Evolutionary conservation across 2,888 invertebrate genomes (phyloP).

Genomic region (Tillus elongatus): DNA sequence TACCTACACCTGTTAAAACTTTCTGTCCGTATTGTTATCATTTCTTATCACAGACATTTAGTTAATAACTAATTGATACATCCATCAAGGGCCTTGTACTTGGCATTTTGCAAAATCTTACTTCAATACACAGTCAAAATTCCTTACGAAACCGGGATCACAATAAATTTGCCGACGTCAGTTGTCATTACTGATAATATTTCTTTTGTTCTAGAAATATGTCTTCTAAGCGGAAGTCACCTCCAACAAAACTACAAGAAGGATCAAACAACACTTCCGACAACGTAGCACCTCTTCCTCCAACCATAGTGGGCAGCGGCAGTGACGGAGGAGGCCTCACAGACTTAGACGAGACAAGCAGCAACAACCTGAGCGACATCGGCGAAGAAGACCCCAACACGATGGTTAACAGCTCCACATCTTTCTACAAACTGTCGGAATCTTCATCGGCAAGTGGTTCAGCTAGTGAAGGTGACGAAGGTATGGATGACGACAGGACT

Average conservation of each 20-base stretch:
- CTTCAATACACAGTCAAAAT: too few relatives aligned
- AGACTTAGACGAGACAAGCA: constrained; percentile 49
- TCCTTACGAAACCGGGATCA: too few relatives aligned
- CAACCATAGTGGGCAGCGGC: constrained; percentile 40
- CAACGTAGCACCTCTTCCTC: constrained; percentile 33
- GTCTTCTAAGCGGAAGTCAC: constrained; percentile 96
- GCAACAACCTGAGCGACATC: constrained; percentile 50
- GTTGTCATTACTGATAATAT: too few relatives aligned
- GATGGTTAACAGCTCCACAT: constrained; percentile 34
- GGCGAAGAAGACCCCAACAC: constrained; percentile 49
- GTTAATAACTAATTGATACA: too few relatives aligned
- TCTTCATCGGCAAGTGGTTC: constrained; percentile 41
- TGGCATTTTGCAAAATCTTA: too few relatives aligned
- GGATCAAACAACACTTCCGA: constrained; percentile 51
- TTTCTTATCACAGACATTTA: too few relatives aligned
- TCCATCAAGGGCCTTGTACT: too few relatives aligned
- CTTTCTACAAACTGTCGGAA: constrained; percentile 38
- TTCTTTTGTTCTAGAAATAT: constrained; percentile 67
- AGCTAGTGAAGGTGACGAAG: constrained; percentile 41
- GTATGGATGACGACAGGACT: constrained; percentile 38
- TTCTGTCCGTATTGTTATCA: too few relatives aligned
- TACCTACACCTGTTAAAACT: too few relatives aligned
- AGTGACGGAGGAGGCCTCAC: constrained; percentile 51
- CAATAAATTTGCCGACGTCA: too few relatives aligned
- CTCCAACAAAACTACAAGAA: constrained; percentile 85